Evolutionary conservation across 2,888 invertebrate species (phyloP).

Genomic region (Meghimatium bilineatum): DNA sequence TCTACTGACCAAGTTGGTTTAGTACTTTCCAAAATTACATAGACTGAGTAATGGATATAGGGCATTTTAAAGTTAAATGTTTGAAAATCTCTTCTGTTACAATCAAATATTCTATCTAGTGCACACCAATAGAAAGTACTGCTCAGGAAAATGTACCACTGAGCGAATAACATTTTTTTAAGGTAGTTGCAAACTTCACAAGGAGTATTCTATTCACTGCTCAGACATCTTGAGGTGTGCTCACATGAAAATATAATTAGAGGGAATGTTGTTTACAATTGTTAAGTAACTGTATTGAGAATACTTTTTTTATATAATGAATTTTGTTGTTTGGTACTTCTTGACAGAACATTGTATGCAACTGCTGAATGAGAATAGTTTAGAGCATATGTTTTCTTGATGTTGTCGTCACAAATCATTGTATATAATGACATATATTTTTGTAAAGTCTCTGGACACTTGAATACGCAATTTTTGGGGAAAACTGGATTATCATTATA

Average conservation of each 20-base stretch:
- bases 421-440: conserved; percentile 16
- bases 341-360: background rate
- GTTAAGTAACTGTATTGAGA: background rate
- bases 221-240: too few species aligned
- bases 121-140: too few species aligned
- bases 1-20: too few species aligned
- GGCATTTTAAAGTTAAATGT: too few species aligned
- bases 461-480: background rate
- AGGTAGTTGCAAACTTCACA: too few species aligned
- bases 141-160: too few species aligned
- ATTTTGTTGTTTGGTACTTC: background rate
- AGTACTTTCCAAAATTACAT: too few species aligned
- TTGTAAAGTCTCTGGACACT: conserved; percentile 17
- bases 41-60: too few species aligned
- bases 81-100: too few species aligned
- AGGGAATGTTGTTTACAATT: background rate
- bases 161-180: too few species aligned
- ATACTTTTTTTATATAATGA: background rate
- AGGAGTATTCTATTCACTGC: too few species aligned
- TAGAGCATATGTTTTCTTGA: background rate
- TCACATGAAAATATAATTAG: background rate
- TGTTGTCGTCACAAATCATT: conserved; percentile 3
- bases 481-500: background rate
- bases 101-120: too few species aligned
- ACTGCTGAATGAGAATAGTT: background rate